Conservation (phyloP, 2,888 invertebrate species). For the Amiota minor region DNA sequence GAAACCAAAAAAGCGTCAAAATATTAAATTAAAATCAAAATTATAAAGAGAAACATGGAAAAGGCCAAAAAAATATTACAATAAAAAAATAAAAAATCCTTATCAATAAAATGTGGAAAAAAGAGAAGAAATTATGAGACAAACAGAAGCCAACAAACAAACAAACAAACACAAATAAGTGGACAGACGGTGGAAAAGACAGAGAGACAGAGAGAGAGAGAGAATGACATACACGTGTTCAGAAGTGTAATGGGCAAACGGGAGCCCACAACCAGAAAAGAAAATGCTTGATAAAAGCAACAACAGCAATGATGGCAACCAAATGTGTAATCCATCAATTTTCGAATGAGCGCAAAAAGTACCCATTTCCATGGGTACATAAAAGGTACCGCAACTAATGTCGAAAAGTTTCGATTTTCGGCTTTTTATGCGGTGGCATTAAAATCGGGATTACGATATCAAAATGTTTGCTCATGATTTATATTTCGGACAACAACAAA, state of each 20-base stretch:
- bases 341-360: slow-evolving; percentile 58
- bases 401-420: slow-evolving; percentile 69
- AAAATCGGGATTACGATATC: slow-evolving; percentile 69
- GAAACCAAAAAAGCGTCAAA: no score
- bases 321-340: slow-evolving; percentile 62
- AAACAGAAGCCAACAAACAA: slow-evolving; percentile 29
- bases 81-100: slow-evolving; percentile 3
- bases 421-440: slow-evolving; percentile 68
- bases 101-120: background rate
- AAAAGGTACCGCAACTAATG: slow-evolving; percentile 64
- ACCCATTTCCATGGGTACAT: slow-evolving; percentile 46
- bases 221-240: slow-evolving; percentile 22
- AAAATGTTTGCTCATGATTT: slow-evolving; percentile 70
- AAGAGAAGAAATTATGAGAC: slow-evolving; percentile 21
- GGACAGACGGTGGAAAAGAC: slow-evolving; percentile 10
- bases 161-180: slow-evolving; percentile 33
- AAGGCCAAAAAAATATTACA: slow-evolving; percentile 30
- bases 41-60: slow-evolving; percentile 3
- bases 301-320: slow-evolving; percentile 8
- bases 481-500: slow-evolving; percentile 51
- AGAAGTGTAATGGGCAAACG: background rate
- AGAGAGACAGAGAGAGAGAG: background rate
- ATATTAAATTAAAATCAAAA: slow-evolving; percentile 29
- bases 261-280: background rate
- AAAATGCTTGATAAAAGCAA: slow-evolving; percentile 9